A percentile compares a stretch with the other conserved stretches of the same genome.
Conservation (phyloP, 2,113 vertebrate genomes). For the Aegotheles bennettii region DNA sequence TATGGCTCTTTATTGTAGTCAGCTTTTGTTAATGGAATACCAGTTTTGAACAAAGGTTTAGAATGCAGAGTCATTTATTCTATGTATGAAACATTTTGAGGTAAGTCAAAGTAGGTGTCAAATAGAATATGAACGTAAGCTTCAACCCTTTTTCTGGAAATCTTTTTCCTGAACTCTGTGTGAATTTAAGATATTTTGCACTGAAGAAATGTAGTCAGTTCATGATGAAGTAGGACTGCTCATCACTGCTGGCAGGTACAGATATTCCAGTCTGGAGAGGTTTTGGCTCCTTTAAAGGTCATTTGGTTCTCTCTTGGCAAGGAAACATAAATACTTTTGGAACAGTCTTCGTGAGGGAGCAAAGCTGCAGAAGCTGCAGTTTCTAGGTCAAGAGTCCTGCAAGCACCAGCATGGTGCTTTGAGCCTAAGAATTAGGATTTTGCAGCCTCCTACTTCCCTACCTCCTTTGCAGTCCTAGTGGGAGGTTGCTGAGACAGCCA, state of each 20-base stretch:
- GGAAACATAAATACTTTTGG: background rate
- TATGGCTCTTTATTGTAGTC: background rate
- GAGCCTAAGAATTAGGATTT: background rate
- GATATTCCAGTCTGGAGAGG: background rate
- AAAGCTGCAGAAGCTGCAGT: background rate
- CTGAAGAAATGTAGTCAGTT: background rate
- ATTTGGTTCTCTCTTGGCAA: background rate
- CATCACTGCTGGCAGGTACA: background rate
- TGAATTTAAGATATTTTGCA: background rate
- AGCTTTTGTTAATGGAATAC: background rate
- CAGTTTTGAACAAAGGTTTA: background rate
- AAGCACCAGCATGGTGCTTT: background rate
- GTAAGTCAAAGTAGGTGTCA: background rate
- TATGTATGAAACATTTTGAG: background rate
- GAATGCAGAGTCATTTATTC: background rate
- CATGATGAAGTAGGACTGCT: background rate
- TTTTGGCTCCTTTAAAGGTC: background rate
- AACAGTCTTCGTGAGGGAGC: background rate
- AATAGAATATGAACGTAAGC: background rate
- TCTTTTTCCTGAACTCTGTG: background rate
- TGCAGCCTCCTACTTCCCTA: background rate
- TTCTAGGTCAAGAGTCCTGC: background rate
- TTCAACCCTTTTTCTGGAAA: background rate
- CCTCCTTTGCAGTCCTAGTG: background rate
- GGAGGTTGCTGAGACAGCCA: background rate